Percentiles rank a stretch among this genome's conserved stretches.
Evolutionary conservation across 2,888 invertebrate genomes (phyloP).

Genomic region (Drosophila basisetae): DNA sequence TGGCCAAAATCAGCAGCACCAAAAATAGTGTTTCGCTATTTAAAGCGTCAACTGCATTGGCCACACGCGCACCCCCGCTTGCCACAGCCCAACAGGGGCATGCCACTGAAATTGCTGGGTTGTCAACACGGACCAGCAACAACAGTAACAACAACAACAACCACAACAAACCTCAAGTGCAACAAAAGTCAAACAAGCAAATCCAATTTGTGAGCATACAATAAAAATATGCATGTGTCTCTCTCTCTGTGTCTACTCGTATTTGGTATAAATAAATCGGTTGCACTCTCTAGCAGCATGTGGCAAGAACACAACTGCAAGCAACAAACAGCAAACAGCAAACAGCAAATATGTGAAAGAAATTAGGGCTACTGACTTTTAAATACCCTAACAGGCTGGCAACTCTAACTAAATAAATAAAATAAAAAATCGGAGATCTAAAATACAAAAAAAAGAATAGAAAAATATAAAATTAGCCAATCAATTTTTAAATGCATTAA

Average conservation of each 20-base stretch:
- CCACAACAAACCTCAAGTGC: slow-evolving; percentile 1
- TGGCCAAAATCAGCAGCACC: slow-evolving; percentile 28
- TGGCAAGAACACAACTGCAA: slow-evolving; percentile 55
- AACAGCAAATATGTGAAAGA: neutral
- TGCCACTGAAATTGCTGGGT: slow-evolving; percentile 50
- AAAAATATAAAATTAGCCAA: too few relatives aligned
- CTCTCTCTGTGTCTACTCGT: neutral
- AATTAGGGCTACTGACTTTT: neutral
- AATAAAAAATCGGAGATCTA: too few relatives aligned
- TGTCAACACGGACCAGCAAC: slow-evolving; percentile 46
- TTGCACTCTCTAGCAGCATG: slow-evolving; percentile 70
- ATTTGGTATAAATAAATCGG: slow-evolving; percentile 67
- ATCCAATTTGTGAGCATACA: slow-evolving; percentile 59
- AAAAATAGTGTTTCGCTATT: slow-evolving; percentile 53
- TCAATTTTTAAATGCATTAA: too few relatives aligned
- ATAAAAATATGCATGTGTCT: slow-evolving; percentile 24
- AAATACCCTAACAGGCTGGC: neutral
- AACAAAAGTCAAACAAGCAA: slow-evolving; percentile 59
- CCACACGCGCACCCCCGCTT: slow-evolving; percentile 33
- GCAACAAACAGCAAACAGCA: neutral
- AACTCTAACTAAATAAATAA: neutral
- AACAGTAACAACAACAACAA: neutral
- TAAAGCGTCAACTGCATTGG: slow-evolving; percentile 63
- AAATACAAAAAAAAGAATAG: too few relatives aligned
- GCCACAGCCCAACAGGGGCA: slow-evolving; percentile 8